Evolutionary conservation across 1,140 invertebrate species (phyloP).

Genomic region (Helicoverpa armigera): DNA sequence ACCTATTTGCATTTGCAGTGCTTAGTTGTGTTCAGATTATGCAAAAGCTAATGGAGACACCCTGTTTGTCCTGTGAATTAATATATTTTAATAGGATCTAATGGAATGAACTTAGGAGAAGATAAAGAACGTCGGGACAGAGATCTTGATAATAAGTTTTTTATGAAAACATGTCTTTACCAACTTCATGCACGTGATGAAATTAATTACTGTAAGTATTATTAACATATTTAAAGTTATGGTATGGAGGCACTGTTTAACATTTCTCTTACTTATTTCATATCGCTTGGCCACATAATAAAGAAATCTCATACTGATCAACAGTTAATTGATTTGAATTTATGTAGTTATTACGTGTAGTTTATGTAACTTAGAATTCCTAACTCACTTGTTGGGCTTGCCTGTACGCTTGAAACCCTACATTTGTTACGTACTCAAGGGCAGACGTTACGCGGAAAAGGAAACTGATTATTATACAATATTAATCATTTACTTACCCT

Average conservation of each 20-base stretch:
- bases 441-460: neutral
- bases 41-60: neutral
- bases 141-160: no score
- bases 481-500: neutral
- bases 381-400: slow-evolving; percentile 45
- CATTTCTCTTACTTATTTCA: no score
- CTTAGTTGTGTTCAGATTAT: neutral
- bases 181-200: no score
- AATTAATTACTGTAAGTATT: no score
- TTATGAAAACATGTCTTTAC: neutral
- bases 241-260: no score
- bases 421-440: slow-evolving; percentile 23
- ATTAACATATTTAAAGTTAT: no score
- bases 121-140: neutral
- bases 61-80: slow-evolving; percentile 1
- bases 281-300: no score
- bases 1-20: slow-evolving; percentile 3
- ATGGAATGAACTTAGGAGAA: neutral
- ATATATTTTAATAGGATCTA: neutral
- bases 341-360: neutral
- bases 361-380: slow-evolving; percentile 34
- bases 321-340: no score
- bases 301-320: no score
- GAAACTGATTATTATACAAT: neutral
- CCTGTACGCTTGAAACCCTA: slow-evolving; percentile 29